Conservation (phyloP, 1,140 invertebrate genomes). For the Cataglyphis hispanica region DNA sequence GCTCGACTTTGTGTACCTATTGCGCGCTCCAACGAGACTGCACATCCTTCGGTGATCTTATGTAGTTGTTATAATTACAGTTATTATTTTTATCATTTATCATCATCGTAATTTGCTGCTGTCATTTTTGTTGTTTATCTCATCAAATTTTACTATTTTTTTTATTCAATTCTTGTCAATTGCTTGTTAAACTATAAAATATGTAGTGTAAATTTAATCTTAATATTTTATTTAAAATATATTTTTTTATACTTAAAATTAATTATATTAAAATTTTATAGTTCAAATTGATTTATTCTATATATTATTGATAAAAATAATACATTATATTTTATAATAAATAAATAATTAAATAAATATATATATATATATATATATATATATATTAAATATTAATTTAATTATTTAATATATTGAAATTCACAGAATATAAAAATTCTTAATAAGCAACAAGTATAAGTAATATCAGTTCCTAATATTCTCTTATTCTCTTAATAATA, state of each 20-base stretch:
- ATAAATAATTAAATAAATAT: neutral
- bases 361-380: no score
- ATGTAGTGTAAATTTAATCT: neutral
- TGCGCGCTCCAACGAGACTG: neutral
- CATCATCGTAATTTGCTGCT: constrained; percentile 1
- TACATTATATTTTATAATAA: neutral
- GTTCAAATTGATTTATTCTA: neutral
- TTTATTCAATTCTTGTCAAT: neutral
- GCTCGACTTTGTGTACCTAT: neutral
- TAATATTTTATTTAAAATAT: neutral
- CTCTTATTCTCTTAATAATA: neutral
- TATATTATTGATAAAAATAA: neutral
- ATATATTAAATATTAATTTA: no score
- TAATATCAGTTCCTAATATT: no score
- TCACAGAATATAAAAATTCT: no score
- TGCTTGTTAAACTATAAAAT: neutral
- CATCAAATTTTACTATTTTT: neutral
- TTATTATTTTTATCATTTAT: constrained; percentile 56
- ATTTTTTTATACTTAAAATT: constrained; percentile 2
- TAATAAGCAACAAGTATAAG: no score
- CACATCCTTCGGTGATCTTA: neutral
- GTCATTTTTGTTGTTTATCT: neutral
- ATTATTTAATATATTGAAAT: no score
- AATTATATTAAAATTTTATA: neutral
- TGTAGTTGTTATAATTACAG: neutral